Evolutionary conservation across 2,888 invertebrate species (phyloP).

Genomic region (Calliopum simillimum): DNA sequence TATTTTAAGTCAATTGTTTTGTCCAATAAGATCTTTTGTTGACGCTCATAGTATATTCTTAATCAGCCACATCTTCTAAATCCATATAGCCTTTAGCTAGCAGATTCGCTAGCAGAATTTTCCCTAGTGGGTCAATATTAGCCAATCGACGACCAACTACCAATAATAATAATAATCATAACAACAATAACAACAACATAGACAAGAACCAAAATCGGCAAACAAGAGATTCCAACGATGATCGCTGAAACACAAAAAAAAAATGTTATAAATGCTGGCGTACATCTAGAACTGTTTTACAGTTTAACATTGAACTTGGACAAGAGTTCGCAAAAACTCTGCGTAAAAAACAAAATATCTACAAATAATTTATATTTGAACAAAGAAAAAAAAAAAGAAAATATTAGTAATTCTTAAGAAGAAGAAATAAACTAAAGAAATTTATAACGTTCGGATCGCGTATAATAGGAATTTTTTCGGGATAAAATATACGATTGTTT

Average conservation of each 20-base stretch:
- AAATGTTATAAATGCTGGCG: conserved; percentile 63
- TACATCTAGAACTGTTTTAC: conserved; percentile 59
- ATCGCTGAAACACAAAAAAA: conserved; percentile 22
- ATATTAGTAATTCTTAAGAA: too few relatives aligned
- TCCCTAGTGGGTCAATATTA: neutral
- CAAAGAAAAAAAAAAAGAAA: too few relatives aligned
- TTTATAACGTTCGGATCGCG: neutral
- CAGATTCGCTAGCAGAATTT: too few relatives aligned
- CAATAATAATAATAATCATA: conserved; percentile 9
- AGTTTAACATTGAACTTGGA: conserved; percentile 65
- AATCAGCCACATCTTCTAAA: too few relatives aligned
- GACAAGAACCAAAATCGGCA: conserved; percentile 31
- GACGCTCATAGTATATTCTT: too few relatives aligned
- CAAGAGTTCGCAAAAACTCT: conserved; percentile 57
- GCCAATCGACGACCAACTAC: conserved; percentile 10
- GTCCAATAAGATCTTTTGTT: too few relatives aligned
- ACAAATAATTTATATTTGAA: too few relatives aligned
- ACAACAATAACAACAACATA: conserved; percentile 10
- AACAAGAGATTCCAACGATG: conserved; percentile 16
- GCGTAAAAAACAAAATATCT: conserved; percentile 12
- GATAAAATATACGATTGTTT: too few relatives aligned
- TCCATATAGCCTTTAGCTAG: too few relatives aligned
- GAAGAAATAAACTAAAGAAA: too few relatives aligned
- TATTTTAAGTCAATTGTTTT: too few relatives aligned
- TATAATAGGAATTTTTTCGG: too few relatives aligned